Conservation (phyloP, 2,797 vertebrate genomes). For the Rhinella marina region DNA sequence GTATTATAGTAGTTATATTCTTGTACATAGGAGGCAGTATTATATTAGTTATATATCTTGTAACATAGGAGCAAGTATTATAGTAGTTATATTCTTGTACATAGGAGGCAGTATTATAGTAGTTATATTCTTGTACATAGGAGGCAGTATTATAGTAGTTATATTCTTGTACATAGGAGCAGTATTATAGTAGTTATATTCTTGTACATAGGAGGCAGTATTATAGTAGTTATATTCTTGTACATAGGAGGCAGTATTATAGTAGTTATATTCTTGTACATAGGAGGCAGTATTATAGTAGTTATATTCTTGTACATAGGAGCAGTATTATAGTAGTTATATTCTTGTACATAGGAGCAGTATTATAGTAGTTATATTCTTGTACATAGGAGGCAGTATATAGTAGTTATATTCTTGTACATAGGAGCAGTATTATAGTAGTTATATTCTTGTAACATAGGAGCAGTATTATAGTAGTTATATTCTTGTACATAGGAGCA, state of each 20-base stretch:
- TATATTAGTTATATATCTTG: constrained; percentile 3
- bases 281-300: neutral
- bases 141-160: constrained; percentile 3
- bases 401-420: too few species aligned
- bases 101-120: neutral
- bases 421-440: too few species aligned
- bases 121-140: constrained; percentile 4
- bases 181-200: constrained; percentile 7
- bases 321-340: too few species aligned
- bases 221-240: constrained; percentile 6
- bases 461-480: neutral
- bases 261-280: neutral
- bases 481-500: neutral
- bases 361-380: too few species aligned
- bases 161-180: neutral
- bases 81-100: neutral
- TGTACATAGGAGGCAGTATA: too few species aligned
- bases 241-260: constrained; percentile 3
- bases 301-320: neutral
- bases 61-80: constrained; percentile 1
- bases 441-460: too few species aligned
- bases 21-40: neutral
- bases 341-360: too few species aligned
- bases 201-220: neutral
- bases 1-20: constrained; percentile 6